phyloP scores from a whole-genome alignment of 2,797 vertebrate species.

The Chloroceryle inda region DNA sequence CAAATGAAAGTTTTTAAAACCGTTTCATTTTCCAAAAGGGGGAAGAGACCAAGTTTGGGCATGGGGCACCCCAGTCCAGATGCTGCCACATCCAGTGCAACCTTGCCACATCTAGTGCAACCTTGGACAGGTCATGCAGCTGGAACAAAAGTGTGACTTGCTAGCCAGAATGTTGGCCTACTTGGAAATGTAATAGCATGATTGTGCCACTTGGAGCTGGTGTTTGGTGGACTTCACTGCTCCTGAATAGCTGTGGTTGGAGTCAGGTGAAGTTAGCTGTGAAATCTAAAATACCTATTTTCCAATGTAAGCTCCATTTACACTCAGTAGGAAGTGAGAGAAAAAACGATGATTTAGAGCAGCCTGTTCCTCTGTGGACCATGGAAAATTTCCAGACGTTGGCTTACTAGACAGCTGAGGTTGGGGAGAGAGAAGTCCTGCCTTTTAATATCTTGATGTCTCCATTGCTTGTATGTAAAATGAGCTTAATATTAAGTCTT shows the following conservation, averaged over 20 bases:
- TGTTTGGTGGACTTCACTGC: neutral
- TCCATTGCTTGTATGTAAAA: neutral
- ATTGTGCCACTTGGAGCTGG: neutral
- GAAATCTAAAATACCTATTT: neutral
- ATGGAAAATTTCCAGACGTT: neutral
- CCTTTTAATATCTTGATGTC: neutral
- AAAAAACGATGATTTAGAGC: neutral
- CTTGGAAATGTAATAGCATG: neutral
- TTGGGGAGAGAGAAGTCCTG: neutral
- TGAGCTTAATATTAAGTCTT: neutral
- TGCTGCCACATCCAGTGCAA: neutral
- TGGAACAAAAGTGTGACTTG: neutral
- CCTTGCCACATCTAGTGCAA: neutral
- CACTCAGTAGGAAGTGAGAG: neutral
- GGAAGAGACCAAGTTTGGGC: neutral
- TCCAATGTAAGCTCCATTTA: neutral
- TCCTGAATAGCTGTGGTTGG: neutral
- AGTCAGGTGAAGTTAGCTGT: neutral
- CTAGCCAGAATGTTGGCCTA: neutral
- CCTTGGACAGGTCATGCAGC: neutral
- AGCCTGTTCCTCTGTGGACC: neutral
- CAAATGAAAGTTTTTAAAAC: neutral
- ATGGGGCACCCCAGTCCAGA: accelerated
- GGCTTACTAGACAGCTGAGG: neutral
- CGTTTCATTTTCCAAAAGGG: neutral